phyloP scores from a whole-genome alignment of 1,140 invertebrate species.

The Steinernema feltiae region DNA sequence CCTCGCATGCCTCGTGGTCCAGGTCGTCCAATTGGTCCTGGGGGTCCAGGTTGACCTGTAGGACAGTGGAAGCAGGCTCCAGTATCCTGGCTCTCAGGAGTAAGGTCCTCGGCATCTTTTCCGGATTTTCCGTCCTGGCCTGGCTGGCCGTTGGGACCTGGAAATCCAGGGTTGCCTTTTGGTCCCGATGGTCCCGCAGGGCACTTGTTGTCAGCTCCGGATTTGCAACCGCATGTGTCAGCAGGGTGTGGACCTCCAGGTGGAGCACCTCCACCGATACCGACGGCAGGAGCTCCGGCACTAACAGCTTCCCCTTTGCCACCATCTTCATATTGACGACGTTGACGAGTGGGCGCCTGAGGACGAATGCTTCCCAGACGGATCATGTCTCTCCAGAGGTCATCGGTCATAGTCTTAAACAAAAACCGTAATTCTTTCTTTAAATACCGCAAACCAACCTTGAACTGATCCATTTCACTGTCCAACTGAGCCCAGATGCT shows the following conservation, averaged over 20 bases:
- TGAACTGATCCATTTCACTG: conserved; percentile 46
- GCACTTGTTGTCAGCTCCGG: conserved; percentile 36
- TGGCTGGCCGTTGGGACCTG: conserved; percentile 33
- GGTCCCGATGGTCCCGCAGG: conserved; percentile 39
- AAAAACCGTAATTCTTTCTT: conserved; percentile 12
- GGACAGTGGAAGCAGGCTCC: conserved; percentile 32
- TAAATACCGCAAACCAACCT: neutral
- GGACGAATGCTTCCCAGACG: conserved; percentile 19
- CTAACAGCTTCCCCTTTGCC: conserved; percentile 11
- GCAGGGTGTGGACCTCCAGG: conserved; percentile 19
- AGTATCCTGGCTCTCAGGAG: conserved; percentile 18
- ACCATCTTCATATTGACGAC: conserved; percentile 34
- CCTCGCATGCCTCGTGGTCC: conserved; percentile 36
- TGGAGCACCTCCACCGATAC: neutral
- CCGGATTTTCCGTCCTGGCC: conserved; percentile 33
- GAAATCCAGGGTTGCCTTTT: conserved; percentile 32
- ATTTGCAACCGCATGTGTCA: conserved; percentile 33
- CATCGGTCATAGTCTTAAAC: conserved; percentile 45
- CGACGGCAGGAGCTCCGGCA: conserved; percentile 6
- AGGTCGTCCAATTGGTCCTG: conserved; percentile 26
- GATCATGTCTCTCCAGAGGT: conserved; percentile 51
- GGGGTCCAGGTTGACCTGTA: conserved; percentile 28
- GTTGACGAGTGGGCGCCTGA: conserved; percentile 17
- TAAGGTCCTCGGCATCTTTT: conserved; percentile 25
- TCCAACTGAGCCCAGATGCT: conserved; percentile 54